Conservation (phyloP, 2,113 vertebrate genomes). For the Sapajus apella region DNA sequence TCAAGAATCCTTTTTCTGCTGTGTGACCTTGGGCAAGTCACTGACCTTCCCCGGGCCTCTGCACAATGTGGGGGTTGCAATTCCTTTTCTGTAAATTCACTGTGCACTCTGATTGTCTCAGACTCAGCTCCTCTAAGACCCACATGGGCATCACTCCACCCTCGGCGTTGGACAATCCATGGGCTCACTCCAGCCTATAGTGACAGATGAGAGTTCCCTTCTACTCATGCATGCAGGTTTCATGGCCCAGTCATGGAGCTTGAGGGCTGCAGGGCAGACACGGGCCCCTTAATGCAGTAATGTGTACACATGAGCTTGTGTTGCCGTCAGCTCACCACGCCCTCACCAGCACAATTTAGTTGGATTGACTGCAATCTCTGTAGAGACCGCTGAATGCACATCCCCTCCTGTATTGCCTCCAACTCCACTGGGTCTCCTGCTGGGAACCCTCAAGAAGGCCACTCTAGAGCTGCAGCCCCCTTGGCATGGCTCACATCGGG, state of each 20-base stretch:
- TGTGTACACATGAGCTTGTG: rapidly evolving
- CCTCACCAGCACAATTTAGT: neutral
- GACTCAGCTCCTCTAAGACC: neutral
- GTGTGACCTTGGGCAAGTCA: neutral
- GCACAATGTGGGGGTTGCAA: neutral
- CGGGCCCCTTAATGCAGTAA: neutral
- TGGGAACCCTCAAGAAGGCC: neutral
- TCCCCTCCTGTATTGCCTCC: rapidly evolving
- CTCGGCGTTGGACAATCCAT: neutral
- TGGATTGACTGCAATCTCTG: neutral
- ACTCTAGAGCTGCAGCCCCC: neutral
- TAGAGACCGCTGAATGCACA: neutral
- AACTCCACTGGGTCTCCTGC: neutral
- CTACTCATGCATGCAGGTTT: neutral
- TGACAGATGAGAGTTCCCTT: neutral
- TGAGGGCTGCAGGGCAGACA: neutral
- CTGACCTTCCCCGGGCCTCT: neutral
- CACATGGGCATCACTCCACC: rapidly evolving
- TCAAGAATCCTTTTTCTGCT: neutral
- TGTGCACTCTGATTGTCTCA: neutral
- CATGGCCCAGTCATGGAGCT: neutral
- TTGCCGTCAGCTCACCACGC: neutral
- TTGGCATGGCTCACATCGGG: neutral
- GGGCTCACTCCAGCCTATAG: neutral
- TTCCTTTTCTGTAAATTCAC: neutral